Percentiles rank a stretch among this genome's conserved stretches.
phyloP scores from a whole-genome alignment of 2,113 vertebrate genomes.

The Urocitellus parryii region DNA sequence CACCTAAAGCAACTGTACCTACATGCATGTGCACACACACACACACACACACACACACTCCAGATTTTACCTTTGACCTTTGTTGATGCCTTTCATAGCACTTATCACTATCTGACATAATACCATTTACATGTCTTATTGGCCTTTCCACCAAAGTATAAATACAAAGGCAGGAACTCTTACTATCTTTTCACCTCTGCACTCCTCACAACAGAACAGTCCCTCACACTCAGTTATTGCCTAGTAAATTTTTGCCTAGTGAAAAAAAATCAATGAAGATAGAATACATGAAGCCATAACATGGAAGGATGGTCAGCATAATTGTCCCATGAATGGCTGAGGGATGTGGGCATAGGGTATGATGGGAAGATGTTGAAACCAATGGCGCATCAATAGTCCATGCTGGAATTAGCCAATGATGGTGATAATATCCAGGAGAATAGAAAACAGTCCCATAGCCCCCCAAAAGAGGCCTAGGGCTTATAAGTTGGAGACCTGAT shows the following conservation, averaged over 20 bases:
- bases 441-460: neutral
- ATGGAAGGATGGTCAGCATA: neutral
- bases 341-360: neutral
- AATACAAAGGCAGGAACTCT: neutral
- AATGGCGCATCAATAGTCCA: neutral
- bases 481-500: neutral
- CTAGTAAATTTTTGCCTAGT: neutral
- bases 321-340: neutral
- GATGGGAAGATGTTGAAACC: neutral
- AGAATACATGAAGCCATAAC: neutral
- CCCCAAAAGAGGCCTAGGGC: neutral
- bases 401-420: neutral
- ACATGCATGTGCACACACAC: neutral
- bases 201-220: neutral
- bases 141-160: neutral
- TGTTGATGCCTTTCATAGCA: neutral
- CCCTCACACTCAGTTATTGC: neutral
- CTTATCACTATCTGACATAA: neutral
- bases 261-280: neutral
- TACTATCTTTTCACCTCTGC: neutral
- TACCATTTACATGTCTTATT: neutral
- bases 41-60: too few species aligned
- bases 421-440: neutral
- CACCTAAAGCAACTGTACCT: neutral
- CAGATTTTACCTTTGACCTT: too few species aligned